Base-by-base conservation (phyloP, 2,888 invertebrate species). In the Trichogramma evanescens region DNA sequence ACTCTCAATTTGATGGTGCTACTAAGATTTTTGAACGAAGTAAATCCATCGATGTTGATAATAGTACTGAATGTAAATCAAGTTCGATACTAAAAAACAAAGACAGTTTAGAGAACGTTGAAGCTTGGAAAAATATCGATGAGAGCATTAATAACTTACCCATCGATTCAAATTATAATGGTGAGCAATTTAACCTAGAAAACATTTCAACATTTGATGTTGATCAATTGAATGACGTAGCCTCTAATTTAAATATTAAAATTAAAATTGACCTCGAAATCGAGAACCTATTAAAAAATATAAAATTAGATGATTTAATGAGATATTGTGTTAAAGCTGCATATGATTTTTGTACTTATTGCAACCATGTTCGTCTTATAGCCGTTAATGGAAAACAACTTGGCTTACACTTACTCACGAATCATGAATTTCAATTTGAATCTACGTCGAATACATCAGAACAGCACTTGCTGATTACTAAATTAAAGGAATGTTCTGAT, bases 281-380 rank as follows among this genome's bases (percentile, higher is more conserved):
- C 46, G 86, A 91, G 70, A 86, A 84, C 63, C 88, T 89, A 10
- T 74, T 92, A 65, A 91, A 91, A 72, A 88, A 84, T 75, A 87
- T 90, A 75, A 84, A 87, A 61, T 80, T 89, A 50, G 84, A 87
- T 69, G 83, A 87, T 63, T 80, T 92, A 63, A 73, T 92, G 43
- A 88, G 88, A 72, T 86, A 87, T 65, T 91, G 91, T 76, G 79
- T 92, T 55, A 81, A 83, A 65, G 83, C 85, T 9, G 88, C 90
- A 0, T 84, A 86, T 70, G 80, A 84, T 6, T 81, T 82, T 63
- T 93, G 93, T 74, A 84, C 91, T 59, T 93, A 91, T 75, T 93
- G 93, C 72, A 91, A 92, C 73, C 91, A 93, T 80, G 91, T 90
- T 0, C 82, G 90, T 26, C 88, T 89, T 69, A 91, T 93, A 67